These are phyloP conservation scores for Momotus momota DNA, from an alignment of 2,797 vertebrate genomes.

Conservation along the genomic window DNA sequence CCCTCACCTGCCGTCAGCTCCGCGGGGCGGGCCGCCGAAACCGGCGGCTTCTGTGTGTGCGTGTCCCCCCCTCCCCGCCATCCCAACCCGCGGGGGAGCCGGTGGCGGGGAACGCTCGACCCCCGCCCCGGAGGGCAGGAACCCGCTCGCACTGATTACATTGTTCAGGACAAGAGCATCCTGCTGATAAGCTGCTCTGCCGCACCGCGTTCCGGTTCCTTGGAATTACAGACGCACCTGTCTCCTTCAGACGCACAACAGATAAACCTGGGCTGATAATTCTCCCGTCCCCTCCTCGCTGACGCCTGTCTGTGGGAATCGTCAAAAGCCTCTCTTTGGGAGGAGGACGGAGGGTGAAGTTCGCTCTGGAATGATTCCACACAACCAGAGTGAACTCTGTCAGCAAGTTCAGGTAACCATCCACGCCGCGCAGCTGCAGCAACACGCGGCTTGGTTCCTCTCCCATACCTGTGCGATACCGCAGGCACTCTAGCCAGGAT, in stretches of 20 bases:
- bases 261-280: neutral
- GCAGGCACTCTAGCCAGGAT: neutral
- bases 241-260: neutral
- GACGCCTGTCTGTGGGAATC: neutral
- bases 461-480: neutral
- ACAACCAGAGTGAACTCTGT: neutral
- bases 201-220: neutral
- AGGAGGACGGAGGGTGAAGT: neutral
- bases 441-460: neutral
- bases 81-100: neutral
- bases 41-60: neutral
- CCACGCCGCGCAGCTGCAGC: neutral
- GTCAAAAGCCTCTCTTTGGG: fast-evolving
- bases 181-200: fast-evolving
- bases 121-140: neutral
- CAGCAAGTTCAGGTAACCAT: neutral
- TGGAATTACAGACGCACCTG: neutral
- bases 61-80: neutral
- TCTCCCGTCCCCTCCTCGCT: neutral
- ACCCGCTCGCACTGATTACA: fast-evolving
- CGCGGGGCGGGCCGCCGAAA: neutral
- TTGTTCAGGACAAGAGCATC: neutral
- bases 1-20: conserved; percentile 48
- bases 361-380: neutral
- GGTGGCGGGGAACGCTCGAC: neutral